A percentile compares a stretch with the other conserved stretches of the same genome.
Evolutionary conservation across 2,797 vertebrate species (phyloP).

Genomic region (Falco berigora): DNA sequence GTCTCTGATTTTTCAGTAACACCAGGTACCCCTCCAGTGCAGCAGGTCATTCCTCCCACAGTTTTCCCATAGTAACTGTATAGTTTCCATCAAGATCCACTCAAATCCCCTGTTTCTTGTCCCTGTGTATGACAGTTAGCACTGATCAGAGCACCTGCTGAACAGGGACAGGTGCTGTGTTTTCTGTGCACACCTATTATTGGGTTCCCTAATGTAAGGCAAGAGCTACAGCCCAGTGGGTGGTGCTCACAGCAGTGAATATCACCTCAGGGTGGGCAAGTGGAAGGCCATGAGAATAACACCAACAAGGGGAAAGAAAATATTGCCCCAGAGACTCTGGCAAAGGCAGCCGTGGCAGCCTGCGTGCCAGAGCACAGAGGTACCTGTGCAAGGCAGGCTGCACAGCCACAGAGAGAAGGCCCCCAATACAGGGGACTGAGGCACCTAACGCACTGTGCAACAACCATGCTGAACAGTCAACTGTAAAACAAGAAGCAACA

Average conservation of each 20-base stretch:
- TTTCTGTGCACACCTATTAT: neutral
- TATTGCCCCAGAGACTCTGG: neutral
- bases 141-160: neutral
- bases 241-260: neutral
- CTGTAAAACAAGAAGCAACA: neutral
- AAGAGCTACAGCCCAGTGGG: neutral
- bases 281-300: neutral
- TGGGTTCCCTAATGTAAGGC: neutral
- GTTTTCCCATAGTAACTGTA: neutral
- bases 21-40: neutral
- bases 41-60: neutral
- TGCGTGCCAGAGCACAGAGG: neutral
- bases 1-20: no score
- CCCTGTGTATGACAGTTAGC: neutral
- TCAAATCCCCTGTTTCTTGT: neutral
- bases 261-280: neutral
- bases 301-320: neutral
- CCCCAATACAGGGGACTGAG: neutral
- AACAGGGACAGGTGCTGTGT: neutral
- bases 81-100: neutral
- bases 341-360: neutral
- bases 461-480: neutral
- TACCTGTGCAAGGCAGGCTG: neutral
- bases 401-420: neutral
- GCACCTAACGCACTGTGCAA: neutral